Evolutionary conservation across 2,888 invertebrate species (phyloP).

Genomic region (Seladonia tumulorum): DNA sequence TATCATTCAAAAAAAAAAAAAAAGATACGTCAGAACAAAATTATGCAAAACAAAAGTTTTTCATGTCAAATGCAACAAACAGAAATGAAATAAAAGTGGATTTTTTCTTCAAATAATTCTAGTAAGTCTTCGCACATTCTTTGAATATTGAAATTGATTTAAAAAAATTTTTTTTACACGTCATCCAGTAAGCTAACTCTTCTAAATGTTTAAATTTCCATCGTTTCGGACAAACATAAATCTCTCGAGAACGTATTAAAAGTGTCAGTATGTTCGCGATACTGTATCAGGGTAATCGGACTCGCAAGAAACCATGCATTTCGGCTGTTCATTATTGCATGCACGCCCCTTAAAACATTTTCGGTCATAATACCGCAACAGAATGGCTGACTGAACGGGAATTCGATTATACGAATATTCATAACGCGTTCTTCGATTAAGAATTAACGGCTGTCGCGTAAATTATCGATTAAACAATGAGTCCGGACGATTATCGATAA

Average conservation of each 20-base stretch:
- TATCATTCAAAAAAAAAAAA: too few species aligned
- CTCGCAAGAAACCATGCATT: neutral
- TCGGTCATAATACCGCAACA: neutral
- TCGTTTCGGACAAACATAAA: neutral
- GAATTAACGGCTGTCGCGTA: slow-evolving; percentile 34
- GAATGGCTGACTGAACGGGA: slow-evolving; percentile 7
- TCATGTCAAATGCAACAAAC: too few species aligned
- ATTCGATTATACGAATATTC: slow-evolving; percentile 9
- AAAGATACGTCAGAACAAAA: too few species aligned
- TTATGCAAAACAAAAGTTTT: too few species aligned
- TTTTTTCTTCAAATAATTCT: too few species aligned
- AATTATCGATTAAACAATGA: slow-evolving; percentile 40
- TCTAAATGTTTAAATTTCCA: neutral
- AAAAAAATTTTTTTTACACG: too few species aligned
- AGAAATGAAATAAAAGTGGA: too few species aligned
- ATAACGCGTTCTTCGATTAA: slow-evolving; percentile 28
- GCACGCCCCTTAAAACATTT: neutral
- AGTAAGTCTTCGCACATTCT: too few species aligned
- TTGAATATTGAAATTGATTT: too few species aligned
- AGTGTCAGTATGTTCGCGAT: neutral
- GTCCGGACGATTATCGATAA: slow-evolving; percentile 52
- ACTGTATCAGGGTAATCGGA: neutral
- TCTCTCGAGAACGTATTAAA: neutral
- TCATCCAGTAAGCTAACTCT: too few species aligned
- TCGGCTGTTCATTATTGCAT: neutral